A percentile compares a stretch with the other conserved stretches of the same genome.
These are phyloP conservation scores for Drosophila melanica DNA, from an alignment of 1,140 invertebrate genomes.

Conservation along the genomic window DNA sequence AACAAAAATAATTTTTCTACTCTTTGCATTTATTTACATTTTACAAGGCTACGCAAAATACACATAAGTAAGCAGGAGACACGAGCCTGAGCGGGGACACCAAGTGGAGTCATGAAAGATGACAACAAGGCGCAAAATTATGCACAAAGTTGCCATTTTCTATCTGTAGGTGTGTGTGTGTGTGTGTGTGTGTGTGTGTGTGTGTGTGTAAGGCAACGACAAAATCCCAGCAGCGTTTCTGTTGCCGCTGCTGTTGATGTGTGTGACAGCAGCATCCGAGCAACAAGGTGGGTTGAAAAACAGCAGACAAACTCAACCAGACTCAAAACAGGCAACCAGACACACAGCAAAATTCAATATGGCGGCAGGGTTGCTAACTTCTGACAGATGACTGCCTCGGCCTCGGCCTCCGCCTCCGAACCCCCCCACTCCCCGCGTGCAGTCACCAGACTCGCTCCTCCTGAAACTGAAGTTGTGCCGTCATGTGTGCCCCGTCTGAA, in stretches of 20 bases:
- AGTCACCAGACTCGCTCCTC: background rate
- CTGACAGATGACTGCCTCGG: conserved; percentile 72
- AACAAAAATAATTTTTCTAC: conserved; percentile 60
- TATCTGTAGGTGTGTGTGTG: conserved; percentile 7
- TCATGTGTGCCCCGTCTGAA: conserved; percentile 23
- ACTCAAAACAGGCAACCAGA: conserved; percentile 17
- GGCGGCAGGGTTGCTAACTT: conserved; percentile 74
- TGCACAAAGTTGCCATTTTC: conserved; percentile 75
- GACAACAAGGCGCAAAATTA: conserved; percentile 80
- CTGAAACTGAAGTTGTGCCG: background rate
- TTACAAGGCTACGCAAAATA: conserved; percentile 65
- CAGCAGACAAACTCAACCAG: conserved; percentile 37
- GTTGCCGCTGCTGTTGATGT: conserved; percentile 59
- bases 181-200: conserved; percentile 30
- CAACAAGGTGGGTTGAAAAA: conserved; percentile 71
- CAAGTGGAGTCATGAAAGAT: conserved; percentile 49
- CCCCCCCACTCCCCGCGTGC: no score
- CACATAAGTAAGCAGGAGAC: conserved; percentile 41
- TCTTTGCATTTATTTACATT: conserved; percentile 76
- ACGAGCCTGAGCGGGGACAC: background rate
- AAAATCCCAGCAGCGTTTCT: conserved; percentile 70
- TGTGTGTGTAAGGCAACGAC: conserved; percentile 36
- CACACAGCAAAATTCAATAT: conserved; percentile 72
- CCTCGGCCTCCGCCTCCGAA: conserved; percentile 10
- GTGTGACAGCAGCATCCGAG: conserved; percentile 56